Percentiles rank a stretch among this genome's conserved stretches.
phyloP scores from a whole-genome alignment of 2,797 vertebrate species.

The Loriculus beryllinus region DNA sequence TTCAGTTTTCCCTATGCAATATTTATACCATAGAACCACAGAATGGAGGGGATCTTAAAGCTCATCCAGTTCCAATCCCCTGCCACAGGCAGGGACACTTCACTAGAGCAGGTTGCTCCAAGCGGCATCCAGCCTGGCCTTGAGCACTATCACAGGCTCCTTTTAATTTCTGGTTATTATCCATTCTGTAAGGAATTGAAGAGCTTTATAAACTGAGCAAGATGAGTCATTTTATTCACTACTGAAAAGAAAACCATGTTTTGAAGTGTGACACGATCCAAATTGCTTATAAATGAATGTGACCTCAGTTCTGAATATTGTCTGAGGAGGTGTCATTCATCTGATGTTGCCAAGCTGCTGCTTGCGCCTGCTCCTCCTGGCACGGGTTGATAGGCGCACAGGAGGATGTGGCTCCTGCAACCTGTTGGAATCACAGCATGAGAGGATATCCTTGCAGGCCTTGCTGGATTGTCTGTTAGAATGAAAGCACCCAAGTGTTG shows the following conservation, averaged over 20 bases:
- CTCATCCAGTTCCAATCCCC: neutral
- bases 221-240: neutral
- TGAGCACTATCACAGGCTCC: neutral
- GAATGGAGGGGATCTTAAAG: neutral
- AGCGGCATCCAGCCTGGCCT: neutral
- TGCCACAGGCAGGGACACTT: neutral
- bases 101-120: neutral
- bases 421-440: neutral
- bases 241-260: neutral
- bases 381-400: neutral
- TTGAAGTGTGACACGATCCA: neutral
- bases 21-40: neutral
- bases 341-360: neutral
- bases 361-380: neutral
- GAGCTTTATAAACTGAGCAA: neutral
- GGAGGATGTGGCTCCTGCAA: fast-evolving
- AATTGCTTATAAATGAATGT: neutral
- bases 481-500: neutral
- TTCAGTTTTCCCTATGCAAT: neutral
- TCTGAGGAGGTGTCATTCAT: neutral
- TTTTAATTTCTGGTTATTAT: neutral
- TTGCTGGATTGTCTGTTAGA: neutral
- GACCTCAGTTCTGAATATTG: neutral
- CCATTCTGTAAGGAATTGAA: neutral
- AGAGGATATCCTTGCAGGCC: neutral